Evolutionary conservation across 2,888 invertebrate genomes (phyloP).

Genomic region (Idaea aversata): DNA sequence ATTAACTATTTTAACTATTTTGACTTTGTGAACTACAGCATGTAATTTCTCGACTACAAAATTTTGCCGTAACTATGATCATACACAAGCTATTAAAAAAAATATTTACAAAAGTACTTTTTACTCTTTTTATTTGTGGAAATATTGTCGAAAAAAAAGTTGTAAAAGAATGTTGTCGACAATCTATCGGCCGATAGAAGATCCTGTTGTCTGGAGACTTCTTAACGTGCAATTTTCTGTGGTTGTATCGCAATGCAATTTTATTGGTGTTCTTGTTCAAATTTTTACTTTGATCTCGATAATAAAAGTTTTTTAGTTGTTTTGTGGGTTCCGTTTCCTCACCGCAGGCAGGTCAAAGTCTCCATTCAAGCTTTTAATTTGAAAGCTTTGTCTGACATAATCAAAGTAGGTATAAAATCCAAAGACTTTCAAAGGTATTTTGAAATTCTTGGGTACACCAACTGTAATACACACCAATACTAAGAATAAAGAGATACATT

Average conservation of each 20-base stretch:
- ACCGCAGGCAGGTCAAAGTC: not conserved
- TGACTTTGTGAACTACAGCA: too few species aligned
- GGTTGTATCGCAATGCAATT: not conserved
- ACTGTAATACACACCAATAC: too few species aligned
- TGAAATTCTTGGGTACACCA: too few species aligned
- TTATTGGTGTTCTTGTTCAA: not conserved
- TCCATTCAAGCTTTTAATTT: not conserved
- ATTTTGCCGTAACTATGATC: too few species aligned
- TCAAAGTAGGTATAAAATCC: too few species aligned
- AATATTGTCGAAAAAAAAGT: not conserved
- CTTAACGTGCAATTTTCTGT: not conserved
- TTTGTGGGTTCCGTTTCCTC: not conserved
- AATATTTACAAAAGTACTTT: too few species aligned
- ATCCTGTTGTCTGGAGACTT: not conserved
- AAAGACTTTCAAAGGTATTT: too few species aligned
- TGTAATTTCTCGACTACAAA: too few species aligned
- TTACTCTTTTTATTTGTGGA: not conserved
- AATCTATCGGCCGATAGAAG: not conserved
- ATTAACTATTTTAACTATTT: too few species aligned
- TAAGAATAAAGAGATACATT: too few species aligned
- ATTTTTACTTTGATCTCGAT: not conserved
- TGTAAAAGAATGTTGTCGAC: not conserved
- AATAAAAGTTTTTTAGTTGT: not conserved
- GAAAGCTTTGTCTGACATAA: not conserved
- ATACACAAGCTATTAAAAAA: too few species aligned